A percentile compares a stretch with the other conserved stretches of the same genome.
Evolutionary conservation across 1,140 invertebrate genomes (phyloP).

Genomic region (Thalassaphorura encarpata): DNA sequence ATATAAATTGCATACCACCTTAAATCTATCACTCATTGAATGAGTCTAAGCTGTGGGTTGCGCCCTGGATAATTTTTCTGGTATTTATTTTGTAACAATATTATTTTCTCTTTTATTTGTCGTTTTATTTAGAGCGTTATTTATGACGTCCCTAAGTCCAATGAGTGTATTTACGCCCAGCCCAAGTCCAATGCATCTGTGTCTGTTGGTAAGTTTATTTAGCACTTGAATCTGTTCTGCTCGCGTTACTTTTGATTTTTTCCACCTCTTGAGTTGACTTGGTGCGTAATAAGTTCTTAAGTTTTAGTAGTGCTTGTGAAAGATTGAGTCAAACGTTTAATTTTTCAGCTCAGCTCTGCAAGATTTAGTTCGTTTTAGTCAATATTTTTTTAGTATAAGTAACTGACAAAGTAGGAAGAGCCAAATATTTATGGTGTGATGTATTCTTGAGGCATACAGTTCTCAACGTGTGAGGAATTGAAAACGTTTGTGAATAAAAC

Average conservation of each 20-base stretch:
- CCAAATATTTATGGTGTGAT: too few species aligned
- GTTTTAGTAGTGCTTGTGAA: neutral
- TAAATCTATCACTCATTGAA: too few species aligned
- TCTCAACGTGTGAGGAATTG: neutral
- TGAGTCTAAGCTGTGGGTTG: too few species aligned
- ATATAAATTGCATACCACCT: too few species aligned
- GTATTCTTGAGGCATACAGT: too few species aligned
- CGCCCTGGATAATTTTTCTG: too few species aligned
- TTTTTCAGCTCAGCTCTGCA: too few species aligned
- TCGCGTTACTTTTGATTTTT: too few species aligned
- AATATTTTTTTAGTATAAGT: too few species aligned
- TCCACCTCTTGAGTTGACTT: neutral
- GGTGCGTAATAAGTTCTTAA: neutral
- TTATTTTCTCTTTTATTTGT: constrained; percentile 17
- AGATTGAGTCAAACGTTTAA: neutral
- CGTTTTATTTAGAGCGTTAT: constrained; percentile 24
- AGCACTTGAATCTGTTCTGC: neutral
- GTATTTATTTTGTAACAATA: too few species aligned
- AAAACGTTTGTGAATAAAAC: neutral
- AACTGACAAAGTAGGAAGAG: too few species aligned
- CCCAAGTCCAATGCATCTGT: constrained; percentile 22
- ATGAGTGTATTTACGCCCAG: constrained; percentile 27
- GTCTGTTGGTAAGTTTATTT: constrained; percentile 26
- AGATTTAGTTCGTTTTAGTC: too few species aligned
- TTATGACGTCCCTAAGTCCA: constrained; percentile 30